Percentiles rank a stretch among this genome's conserved stretches.
phyloP scores from a whole-genome alignment of 2,113 vertebrate genomes.

The Eudorcas thomsonii region DNA sequence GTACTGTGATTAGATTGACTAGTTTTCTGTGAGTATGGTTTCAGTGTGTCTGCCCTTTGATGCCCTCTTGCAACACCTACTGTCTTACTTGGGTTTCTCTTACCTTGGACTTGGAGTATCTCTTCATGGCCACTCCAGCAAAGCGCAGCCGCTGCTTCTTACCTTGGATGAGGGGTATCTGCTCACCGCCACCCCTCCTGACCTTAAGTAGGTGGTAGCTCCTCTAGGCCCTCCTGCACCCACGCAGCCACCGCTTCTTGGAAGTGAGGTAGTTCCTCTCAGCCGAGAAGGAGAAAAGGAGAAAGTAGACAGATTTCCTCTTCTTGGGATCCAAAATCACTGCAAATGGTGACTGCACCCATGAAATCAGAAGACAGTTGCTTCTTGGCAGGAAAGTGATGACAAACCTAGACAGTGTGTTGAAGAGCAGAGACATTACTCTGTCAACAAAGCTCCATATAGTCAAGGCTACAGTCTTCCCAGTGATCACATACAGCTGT shows the following conservation, averaged over 20 bases:
- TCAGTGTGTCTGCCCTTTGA: no score
- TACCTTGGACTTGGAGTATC: no score
- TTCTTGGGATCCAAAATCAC: background rate
- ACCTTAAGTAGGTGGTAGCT: no score
- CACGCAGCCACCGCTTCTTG: accelerated
- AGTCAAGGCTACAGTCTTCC: background rate
- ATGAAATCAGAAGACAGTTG: background rate
- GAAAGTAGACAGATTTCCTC: background rate
- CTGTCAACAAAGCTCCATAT: background rate
- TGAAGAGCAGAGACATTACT: background rate
- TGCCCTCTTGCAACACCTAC: no score
- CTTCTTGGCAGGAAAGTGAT: background rate
- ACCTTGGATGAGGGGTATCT: no score
- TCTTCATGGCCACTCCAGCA: no score
- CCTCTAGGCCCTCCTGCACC: no score
- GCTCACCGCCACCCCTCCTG: no score
- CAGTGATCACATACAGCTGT: background rate
- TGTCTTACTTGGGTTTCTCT: no score
- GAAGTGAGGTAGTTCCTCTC: no score
- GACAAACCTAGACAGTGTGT: background rate
- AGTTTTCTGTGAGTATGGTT: no score
- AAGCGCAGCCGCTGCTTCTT: accelerated
- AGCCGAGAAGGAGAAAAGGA: background rate
- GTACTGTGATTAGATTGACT: no score
- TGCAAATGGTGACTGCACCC: background rate